Conservation (phyloP, 2,797 vertebrate genomes). For the Oreochromis grahami region DNA sequence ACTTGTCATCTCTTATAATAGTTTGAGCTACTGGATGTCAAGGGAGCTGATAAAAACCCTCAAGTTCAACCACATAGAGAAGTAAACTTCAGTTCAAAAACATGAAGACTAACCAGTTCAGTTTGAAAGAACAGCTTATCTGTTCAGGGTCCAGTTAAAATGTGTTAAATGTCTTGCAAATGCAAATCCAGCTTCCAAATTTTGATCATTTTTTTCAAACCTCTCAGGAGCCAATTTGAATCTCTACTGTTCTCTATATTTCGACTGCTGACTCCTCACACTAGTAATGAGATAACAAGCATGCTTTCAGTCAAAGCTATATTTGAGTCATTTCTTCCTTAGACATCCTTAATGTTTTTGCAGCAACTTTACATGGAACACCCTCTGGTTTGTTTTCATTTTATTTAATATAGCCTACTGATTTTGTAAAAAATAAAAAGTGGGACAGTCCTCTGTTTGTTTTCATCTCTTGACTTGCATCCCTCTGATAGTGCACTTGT, state of each 20-base stretch:
- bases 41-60: not conserved
- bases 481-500: not conserved
- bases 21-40: not conserved
- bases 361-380: not conserved
- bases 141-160: not conserved
- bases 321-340: not conserved
- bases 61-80: not conserved
- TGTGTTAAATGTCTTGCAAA: not conserved
- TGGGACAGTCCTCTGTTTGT: accelerated
- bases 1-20: not conserved
- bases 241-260: not conserved
- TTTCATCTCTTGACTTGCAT: accelerated
- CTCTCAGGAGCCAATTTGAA: not conserved
- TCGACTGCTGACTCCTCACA: not conserved
- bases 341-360: not conserved
- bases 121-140: not conserved
- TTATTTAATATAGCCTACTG: not conserved
- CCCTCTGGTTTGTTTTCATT: accelerated
- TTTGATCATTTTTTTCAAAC: accelerated
- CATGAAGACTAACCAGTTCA: not conserved
- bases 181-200: not conserved
- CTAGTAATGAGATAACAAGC: not conserved
- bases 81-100: not conserved
- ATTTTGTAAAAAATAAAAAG: not conserved
- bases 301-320: not conserved